Evolutionary conservation across 2,888 invertebrate genomes (phyloP).

Genomic region (Helleia helle): DNA sequence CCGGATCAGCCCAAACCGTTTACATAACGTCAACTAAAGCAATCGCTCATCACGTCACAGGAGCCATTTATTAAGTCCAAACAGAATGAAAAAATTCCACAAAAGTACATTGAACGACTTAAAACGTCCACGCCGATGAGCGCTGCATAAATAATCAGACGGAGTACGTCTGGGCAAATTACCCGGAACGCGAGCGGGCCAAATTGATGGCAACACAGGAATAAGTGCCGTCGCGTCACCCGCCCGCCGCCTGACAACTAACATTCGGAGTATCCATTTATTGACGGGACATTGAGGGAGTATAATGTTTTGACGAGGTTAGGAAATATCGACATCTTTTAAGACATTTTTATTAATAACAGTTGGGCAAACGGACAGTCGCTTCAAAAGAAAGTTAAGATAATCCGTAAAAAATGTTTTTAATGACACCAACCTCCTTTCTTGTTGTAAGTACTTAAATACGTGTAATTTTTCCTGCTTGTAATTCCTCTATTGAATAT

Average conservation of each 20-base stretch:
- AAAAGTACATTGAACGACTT: slow-evolving; percentile 12
- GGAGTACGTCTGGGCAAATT: slow-evolving; percentile 58
- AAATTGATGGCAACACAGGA: slow-evolving; percentile 33
- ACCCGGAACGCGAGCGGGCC: slow-evolving; percentile 50
- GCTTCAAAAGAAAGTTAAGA: no score
- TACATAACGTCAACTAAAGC: not conserved
- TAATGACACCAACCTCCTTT: no score
- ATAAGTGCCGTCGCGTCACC: slow-evolving; percentile 34
- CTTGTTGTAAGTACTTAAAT: no score
- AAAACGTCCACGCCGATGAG: slow-evolving; percentile 45
- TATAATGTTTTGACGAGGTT: no score
- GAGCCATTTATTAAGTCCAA: slow-evolving; percentile 6
- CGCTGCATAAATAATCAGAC: slow-evolving; percentile 56
- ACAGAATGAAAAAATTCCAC: slow-evolving; percentile 7
- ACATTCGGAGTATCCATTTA: slow-evolving; percentile 13
- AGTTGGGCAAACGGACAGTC: no score
- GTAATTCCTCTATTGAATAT: no score
- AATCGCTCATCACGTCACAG: slow-evolving; percentile 2
- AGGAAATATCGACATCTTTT: no score
- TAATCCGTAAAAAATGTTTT: no score
- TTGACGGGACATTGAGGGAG: not conserved
- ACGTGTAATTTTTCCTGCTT: no score
- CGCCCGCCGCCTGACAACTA: slow-evolving; percentile 12
- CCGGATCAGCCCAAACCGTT: no score
- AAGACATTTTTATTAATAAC: no score